phyloP scores from a whole-genome alignment of 2,797 vertebrate genomes.

The Gallinago nigripennis region DNA sequence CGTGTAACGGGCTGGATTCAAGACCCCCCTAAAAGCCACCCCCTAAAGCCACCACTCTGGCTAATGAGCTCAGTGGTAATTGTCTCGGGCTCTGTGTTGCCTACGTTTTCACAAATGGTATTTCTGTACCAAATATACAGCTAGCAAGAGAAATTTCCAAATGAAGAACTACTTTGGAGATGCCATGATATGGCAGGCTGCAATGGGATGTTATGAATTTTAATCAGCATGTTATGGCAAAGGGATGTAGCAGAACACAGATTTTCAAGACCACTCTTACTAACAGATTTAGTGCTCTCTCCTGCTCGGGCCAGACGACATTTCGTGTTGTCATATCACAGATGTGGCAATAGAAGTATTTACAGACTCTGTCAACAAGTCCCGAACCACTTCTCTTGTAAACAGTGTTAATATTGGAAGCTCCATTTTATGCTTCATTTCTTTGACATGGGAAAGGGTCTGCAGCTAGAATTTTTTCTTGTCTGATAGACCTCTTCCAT shows the following conservation, averaged over 20 bases:
- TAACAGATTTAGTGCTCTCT: not conserved
- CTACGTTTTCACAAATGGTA: not conserved
- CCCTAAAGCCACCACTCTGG: not conserved
- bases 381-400: not conserved
- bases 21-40: not conserved
- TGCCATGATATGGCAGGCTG: not conserved
- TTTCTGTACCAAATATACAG: not conserved
- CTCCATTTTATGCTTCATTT: not conserved
- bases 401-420: not conserved
- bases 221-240: not conserved
- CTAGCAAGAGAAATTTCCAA: not conserved
- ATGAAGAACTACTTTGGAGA: not conserved
- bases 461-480: not conserved
- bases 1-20: not conserved
- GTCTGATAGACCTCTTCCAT: not conserved
- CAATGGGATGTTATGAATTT: not conserved
- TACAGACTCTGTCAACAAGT: not conserved
- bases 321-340: not conserved
- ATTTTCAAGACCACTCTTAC: not conserved
- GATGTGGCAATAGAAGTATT: not conserved
- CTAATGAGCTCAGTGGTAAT: not conserved
- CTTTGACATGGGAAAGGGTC: not conserved
- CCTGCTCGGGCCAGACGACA: not conserved
- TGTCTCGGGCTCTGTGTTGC: not conserved
- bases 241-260: not conserved